phyloP scores from a whole-genome alignment of 2,888 invertebrate species.

The Hirtodrosophila duncani region DNA sequence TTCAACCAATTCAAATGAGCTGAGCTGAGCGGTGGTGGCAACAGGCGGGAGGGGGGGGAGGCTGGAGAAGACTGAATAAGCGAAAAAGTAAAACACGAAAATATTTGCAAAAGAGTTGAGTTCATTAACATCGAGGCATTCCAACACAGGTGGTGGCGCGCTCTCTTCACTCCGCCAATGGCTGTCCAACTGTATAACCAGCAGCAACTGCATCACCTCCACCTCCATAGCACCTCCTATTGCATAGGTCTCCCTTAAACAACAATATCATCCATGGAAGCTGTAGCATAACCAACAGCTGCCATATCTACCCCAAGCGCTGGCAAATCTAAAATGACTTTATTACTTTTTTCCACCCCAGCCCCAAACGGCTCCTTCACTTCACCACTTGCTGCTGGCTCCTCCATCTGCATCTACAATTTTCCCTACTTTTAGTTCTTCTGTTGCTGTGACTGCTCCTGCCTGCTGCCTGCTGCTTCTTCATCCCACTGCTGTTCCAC shows the following conservation, averaged over 20 bases:
- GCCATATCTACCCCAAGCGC: slow-evolving; percentile 67
- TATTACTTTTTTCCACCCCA: slow-evolving; percentile 54
- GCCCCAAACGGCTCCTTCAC: neutral
- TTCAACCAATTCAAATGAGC: slow-evolving; percentile 39
- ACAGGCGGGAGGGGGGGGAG: neutral
- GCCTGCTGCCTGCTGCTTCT: slow-evolving; percentile 13
- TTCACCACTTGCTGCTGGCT: slow-evolving; percentile 14
- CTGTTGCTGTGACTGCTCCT: neutral
- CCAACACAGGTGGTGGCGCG: slow-evolving; percentile 1
- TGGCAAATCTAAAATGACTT: slow-evolving; percentile 72
- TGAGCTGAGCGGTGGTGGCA: neutral
- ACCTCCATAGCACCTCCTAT: too few relatives aligned
- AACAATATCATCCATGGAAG: too few relatives aligned
- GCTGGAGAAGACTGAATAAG: too few relatives aligned
- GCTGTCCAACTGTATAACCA: slow-evolving; percentile 60
- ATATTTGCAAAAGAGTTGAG: slow-evolving; percentile 42
- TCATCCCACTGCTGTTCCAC: slow-evolving; percentile 38
- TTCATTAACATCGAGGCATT: slow-evolving; percentile 70
- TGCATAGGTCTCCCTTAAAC: too few relatives aligned
- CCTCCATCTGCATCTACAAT: slow-evolving; percentile 40
- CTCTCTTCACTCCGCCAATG: too few relatives aligned
- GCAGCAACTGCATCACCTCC: too few relatives aligned
- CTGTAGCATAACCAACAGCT: too few relatives aligned
- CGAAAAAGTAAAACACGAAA: slow-evolving; percentile 24
- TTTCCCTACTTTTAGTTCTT: slow-evolving; percentile 19